phyloP scores from a whole-genome alignment of 1,140 invertebrate genomes.

The Drosophila eugracilis region DNA sequence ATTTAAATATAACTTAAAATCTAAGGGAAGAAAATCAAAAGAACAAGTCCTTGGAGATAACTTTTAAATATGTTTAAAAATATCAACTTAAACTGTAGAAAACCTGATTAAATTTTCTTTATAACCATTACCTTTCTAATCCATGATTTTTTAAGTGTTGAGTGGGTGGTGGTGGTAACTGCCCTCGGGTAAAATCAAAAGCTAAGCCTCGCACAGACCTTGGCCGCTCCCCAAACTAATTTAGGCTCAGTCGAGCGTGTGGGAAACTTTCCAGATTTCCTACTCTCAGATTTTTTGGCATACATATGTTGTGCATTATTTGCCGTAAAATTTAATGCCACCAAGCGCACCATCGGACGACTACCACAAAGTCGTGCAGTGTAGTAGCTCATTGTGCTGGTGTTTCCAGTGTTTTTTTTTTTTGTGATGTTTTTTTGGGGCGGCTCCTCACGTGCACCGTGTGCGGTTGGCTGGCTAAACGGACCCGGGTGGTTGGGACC shows the following conservation, averaged over 20 bases:
- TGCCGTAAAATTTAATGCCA: conserved; percentile 71
- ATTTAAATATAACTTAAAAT: neutral
- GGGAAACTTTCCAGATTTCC: conserved; percentile 63
- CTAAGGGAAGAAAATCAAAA: neutral
- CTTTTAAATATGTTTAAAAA: no score
- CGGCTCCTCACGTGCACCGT: conserved; percentile 57
- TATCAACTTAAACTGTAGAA: neutral
- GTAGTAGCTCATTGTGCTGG: conserved; percentile 49
- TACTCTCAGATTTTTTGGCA: conserved; percentile 31
- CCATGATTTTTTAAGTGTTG: conserved; percentile 1
- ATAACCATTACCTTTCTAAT: neutral
- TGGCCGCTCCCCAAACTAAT: conserved; percentile 69
- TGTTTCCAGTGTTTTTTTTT: conserved; percentile 11
- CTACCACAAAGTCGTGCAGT: conserved; percentile 13
- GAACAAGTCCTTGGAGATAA: no score
- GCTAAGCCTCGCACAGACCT: conserved; percentile 39
- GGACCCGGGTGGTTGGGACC: conserved; percentile 56
- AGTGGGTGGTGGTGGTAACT: neutral
- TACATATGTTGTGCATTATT: conserved; percentile 78
- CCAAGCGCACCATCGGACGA: conserved; percentile 22
- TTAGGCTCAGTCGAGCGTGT: conserved; percentile 69
- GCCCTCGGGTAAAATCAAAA: conserved; percentile 33
- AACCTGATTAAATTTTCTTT: no score
- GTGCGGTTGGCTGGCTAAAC: conserved; percentile 67
- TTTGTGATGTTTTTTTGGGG: no score